A percentile compares a stretch with the other conserved stretches of the same genome.
phyloP scores from a whole-genome alignment of 1,140 invertebrate genomes.

The Magallana ariakensis region DNA sequence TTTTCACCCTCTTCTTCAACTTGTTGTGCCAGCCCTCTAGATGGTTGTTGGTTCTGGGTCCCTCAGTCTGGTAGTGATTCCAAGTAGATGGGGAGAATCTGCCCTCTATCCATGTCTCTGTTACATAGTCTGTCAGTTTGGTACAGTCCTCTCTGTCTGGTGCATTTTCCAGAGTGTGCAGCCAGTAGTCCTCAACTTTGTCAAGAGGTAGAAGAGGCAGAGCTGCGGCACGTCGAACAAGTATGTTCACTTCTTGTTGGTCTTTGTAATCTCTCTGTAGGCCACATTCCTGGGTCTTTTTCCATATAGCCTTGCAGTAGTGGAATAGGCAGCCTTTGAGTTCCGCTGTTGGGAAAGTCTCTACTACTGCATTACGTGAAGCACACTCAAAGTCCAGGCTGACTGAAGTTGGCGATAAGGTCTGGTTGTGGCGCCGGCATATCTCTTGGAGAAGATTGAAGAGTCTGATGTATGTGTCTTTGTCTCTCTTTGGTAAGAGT shows the following conservation, averaged over 20 bases:
- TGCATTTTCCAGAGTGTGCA: conserved; percentile 8
- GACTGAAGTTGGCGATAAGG: not conserved
- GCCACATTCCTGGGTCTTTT: not conserved
- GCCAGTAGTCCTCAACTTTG: conserved; percentile 23
- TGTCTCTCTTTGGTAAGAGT: conserved; percentile 36
- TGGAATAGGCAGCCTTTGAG: conserved; percentile 41
- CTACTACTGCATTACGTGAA: not conserved
- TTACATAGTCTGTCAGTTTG: not conserved
- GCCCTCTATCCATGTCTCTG: no score
- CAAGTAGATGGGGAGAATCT: not conserved
- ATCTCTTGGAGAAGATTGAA: conserved; percentile 16
- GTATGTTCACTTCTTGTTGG: not conserved
- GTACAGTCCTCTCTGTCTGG: conserved; percentile 27
- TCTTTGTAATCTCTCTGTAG: conserved; percentile 8
- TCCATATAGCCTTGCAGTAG: conserved; percentile 34
- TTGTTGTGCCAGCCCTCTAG: no score
- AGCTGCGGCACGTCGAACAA: no score
- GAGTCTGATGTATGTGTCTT: conserved; percentile 1
- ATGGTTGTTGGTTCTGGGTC: conserved; percentile 51
- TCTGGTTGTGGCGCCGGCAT: not conserved
- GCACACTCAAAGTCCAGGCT: conserved; percentile 34
- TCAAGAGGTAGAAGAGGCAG: conserved; percentile 18
- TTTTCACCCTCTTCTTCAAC: conserved; percentile 41
- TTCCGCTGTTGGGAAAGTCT: conserved; percentile 14
- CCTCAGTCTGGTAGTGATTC: conserved; percentile 50